Conservation (phyloP, 2,797 vertebrate species). For the Todus mexicanus region DNA sequence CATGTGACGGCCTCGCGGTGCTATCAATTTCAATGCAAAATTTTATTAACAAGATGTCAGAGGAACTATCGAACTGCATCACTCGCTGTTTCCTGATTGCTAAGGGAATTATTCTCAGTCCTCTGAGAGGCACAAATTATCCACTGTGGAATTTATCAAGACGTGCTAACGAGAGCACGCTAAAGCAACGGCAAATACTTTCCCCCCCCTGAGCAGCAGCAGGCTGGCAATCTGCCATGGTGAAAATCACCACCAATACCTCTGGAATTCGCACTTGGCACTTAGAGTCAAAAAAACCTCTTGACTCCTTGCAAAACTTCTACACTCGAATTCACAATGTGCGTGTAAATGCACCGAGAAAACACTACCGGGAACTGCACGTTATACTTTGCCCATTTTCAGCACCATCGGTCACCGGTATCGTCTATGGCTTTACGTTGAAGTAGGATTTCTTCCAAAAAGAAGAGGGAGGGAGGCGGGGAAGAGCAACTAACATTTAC, state of each 20-base stretch:
- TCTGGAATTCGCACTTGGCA: too few relatives aligned
- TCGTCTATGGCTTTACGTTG: not conserved
- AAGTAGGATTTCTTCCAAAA: not conserved
- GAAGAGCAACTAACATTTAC: not conserved
- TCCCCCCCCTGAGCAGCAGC: not conserved
- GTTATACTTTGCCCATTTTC: not conserved
- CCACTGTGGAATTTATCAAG: not conserved
- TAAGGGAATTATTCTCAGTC: not conserved
- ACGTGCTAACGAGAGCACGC: not conserved
- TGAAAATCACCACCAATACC: not conserved
- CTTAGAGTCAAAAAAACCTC: not conserved
- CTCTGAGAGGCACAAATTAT: conserved; percentile 1
- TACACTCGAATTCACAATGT: not conserved
- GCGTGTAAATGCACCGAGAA: not conserved
- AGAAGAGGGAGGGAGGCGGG: not conserved
- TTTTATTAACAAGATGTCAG: not conserved
- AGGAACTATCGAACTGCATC: not conserved
- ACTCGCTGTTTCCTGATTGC: not conserved
- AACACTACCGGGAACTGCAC: not conserved
- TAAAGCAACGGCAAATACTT: not conserved
- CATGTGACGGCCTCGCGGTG: not conserved
- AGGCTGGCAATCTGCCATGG: not conserved
- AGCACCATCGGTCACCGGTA: not conserved
- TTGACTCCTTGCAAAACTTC: not conserved
- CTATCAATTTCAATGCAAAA: not conserved